Percentiles rank a stretch among this genome's conserved stretches.
These are phyloP conservation scores for Holocentrus rufus DNA, from an alignment of 2,797 vertebrate species.

Conservation along the genomic window DNA sequence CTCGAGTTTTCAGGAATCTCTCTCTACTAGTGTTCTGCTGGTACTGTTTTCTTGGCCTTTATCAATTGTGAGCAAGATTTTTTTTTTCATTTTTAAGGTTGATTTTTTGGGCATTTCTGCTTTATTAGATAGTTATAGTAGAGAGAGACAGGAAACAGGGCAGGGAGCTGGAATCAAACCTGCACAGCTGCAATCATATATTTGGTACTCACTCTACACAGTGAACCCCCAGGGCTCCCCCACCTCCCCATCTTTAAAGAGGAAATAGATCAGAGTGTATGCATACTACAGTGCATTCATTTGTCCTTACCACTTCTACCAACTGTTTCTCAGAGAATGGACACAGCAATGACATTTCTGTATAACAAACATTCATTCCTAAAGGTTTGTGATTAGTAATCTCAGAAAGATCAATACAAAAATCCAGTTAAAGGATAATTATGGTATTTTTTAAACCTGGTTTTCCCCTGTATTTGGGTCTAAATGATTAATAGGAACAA, in stretches of 20 bases:
- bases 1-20: slow-evolving; percentile 14
- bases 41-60: slow-evolving; percentile 18
- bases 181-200: too few relatives aligned
- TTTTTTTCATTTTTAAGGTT: too few relatives aligned
- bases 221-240: too few relatives aligned
- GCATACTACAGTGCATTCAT: slow-evolving; percentile 7
- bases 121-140: too few relatives aligned
- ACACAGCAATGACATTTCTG: slow-evolving; percentile 1
- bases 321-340: slow-evolving; percentile 5
- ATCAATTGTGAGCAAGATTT: too few relatives aligned
- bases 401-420: neutral
- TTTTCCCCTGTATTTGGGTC: too few relatives aligned
- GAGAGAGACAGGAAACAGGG: too few relatives aligned
- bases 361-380: neutral
- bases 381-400: neutral
- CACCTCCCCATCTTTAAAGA: neutral
- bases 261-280: slow-evolving; percentile 8
- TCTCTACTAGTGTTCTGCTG: slow-evolving; percentile 1
- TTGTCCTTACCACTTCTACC: slow-evolving; percentile 5
- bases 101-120: too few relatives aligned
- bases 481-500: too few relatives aligned
- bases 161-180: too few relatives aligned
- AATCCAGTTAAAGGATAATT: neutral
- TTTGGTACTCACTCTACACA: too few relatives aligned
- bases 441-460: too few relatives aligned